Conservation (phyloP, 2,888 invertebrate species). For the Cotesia congregata region DNA sequence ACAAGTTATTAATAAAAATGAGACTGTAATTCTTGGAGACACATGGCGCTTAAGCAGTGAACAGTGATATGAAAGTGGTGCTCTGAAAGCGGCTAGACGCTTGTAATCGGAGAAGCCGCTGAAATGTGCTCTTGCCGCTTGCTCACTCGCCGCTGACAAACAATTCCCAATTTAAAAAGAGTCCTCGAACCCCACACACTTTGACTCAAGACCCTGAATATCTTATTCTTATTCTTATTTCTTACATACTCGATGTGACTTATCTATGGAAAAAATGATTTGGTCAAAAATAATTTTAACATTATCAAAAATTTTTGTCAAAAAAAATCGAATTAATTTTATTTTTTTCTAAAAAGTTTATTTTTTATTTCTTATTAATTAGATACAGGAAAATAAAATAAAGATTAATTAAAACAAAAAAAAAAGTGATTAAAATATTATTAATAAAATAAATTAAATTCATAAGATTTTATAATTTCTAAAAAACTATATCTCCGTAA, state of each 20-base stretch:
- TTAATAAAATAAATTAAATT: no score
- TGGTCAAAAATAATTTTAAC: no score
- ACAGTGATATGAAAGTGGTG: slow-evolving; percentile 27
- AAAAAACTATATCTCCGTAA: no score
- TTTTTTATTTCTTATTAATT: no score
- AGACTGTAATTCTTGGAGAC: slow-evolving; percentile 8
- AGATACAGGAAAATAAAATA: no score
- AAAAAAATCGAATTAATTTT: no score
- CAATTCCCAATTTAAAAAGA: slow-evolving; percentile 53
- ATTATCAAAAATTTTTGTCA: no score
- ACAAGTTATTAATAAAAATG: slow-evolving; percentile 12
- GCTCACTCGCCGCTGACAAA: slow-evolving; percentile 61
- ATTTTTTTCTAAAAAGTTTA: no score
- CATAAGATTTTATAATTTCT: no score
- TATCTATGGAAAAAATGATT: background rate
- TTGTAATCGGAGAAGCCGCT: slow-evolving; percentile 69
- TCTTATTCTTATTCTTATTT: background rate
- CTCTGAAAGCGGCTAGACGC: slow-evolving; percentile 65
- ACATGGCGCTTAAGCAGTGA: slow-evolving; percentile 35
- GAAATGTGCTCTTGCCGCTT: slow-evolving; percentile 56
- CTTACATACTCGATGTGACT: background rate
- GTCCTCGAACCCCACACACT: slow-evolving; percentile 25
- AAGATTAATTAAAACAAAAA: no score
- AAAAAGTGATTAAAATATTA: no score
- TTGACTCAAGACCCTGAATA: background rate